Conservation (phyloP, 2,888 invertebrate genomes). For the Cheilosia impressa region DNA sequence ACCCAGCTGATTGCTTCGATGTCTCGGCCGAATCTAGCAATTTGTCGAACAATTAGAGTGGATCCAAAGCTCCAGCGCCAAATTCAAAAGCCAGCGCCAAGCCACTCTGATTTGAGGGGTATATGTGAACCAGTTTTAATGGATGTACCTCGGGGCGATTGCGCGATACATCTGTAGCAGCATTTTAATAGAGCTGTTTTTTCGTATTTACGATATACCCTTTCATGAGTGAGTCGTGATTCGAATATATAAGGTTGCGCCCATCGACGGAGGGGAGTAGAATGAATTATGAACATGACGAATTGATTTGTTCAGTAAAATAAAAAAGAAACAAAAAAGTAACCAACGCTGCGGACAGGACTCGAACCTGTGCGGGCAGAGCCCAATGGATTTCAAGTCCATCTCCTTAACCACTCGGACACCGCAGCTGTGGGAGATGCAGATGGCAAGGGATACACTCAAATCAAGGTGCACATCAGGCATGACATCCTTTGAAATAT, state of each 20-base stretch:
- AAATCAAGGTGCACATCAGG: no score
- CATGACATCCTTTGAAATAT: no score
- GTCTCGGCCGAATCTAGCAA: conserved; percentile 18
- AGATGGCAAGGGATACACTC: background rate
- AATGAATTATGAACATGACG: background rate
- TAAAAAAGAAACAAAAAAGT: conserved; percentile 16
- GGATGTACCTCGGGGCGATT: conserved; percentile 17
- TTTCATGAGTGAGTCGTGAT: conserved; percentile 6
- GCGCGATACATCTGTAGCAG: conserved; percentile 38
- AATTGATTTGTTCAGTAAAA: background rate
- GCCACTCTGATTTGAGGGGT: conserved; percentile 24
- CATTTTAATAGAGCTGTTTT: conserved; percentile 41
- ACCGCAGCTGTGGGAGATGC: conserved; percentile 68
- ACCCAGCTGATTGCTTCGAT: conserved; percentile 6
- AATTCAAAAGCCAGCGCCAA: background rate
- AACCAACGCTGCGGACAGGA: conserved; percentile 77
- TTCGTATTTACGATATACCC: background rate
- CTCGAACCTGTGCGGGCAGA: conserved; percentile 78
- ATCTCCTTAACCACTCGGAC: conserved; percentile 78
- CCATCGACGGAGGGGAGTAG: background rate
- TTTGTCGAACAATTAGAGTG: conserved; percentile 58
- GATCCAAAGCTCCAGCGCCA: conserved; percentile 19
- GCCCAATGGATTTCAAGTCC: conserved; percentile 78
- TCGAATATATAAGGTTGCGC: conserved; percentile 1
- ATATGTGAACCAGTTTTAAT: conserved; percentile 48